These are phyloP conservation scores for Cettia cetti DNA, from an alignment of 2,113 vertebrate species.

Conservation along the genomic window DNA sequence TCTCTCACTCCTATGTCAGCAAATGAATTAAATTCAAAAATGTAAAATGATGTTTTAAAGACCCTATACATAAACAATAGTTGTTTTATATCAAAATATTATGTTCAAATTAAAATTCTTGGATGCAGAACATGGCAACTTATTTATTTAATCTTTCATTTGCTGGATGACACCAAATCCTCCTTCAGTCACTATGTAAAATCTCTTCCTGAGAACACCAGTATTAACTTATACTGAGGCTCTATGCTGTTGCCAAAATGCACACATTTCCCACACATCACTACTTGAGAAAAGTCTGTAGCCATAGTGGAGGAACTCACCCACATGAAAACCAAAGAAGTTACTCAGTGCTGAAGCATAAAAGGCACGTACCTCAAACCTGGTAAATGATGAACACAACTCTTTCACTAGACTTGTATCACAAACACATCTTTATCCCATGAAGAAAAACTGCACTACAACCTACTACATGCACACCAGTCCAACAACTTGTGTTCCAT, in stretches of 20 bases:
- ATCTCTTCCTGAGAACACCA: background rate
- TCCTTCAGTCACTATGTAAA: background rate
- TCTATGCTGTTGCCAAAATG: fast-evolving
- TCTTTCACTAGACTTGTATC: background rate
- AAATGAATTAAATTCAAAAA: background rate
- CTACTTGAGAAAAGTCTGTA: background rate
- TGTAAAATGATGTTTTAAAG: background rate
- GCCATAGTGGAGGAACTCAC: background rate
- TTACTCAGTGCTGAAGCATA: background rate
- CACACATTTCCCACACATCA: background rate
- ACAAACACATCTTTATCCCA: background rate
- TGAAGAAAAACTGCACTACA: background rate
- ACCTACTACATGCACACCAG: background rate
- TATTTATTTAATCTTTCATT: background rate
- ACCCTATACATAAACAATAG: background rate
- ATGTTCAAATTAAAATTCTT: background rate
- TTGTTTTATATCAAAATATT: background rate
- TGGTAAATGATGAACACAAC: background rate
- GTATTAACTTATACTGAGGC: background rate
- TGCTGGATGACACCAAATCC: background rate
- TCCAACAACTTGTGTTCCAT: background rate
- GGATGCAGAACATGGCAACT: background rate
- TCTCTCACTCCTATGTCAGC: background rate
- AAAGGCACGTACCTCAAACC: background rate
- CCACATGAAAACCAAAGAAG: background rate